Conservation (phyloP, 1,140 invertebrate genomes). For the Babylonia areolata region DNA sequence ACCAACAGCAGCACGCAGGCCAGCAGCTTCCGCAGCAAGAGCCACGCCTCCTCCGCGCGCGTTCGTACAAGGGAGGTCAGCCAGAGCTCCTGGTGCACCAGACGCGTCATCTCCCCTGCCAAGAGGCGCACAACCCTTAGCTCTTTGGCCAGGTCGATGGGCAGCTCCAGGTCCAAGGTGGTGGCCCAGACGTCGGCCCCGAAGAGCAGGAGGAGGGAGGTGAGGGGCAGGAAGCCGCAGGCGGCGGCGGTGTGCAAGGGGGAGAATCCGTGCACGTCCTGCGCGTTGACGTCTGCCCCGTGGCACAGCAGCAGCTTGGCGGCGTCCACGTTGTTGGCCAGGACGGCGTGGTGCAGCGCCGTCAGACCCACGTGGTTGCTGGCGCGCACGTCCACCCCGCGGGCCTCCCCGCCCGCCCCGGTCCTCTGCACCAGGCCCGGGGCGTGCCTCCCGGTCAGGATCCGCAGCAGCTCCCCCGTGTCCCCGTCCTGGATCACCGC, state of each 20-base stretch:
- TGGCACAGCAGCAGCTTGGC: conserved; percentile 96
- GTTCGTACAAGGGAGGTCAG: conserved; percentile 46
- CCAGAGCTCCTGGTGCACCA: conserved; percentile 58
- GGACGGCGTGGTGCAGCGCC: conserved; percentile 68
- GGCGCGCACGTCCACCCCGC: conserved; percentile 59
- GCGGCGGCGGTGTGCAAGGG: conserved; percentile 98
- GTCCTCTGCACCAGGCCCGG: conserved; percentile 9
- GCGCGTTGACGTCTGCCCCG: conserved; percentile 95
- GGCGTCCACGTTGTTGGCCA: conserved; percentile 92
- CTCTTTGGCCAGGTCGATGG: conserved; percentile 68
- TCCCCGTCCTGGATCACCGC: conserved; percentile 70
- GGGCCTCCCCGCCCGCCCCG: conserved; percentile 12
- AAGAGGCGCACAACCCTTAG: conserved; percentile 60
- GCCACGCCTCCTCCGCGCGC: conserved; percentile 41
- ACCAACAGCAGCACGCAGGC: conserved; percentile 32
- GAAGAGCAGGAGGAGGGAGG: conserved; percentile 78
- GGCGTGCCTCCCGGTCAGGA: conserved; percentile 48
- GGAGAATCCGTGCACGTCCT: conserved; percentile 99
- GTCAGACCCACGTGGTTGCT: conserved; percentile 68
- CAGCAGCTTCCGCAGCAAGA: conserved; percentile 27
- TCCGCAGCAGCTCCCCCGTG: conserved; percentile 58
- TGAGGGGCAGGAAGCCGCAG: conserved; percentile 90
- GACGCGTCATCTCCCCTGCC: conserved; percentile 61
- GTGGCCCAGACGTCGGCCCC: conserved; percentile 65
- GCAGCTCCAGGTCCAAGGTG: conserved; percentile 62